Evolutionary conservation across 1,140 invertebrate species (phyloP).

Genomic region (Listronotus bonariensis): DNA sequence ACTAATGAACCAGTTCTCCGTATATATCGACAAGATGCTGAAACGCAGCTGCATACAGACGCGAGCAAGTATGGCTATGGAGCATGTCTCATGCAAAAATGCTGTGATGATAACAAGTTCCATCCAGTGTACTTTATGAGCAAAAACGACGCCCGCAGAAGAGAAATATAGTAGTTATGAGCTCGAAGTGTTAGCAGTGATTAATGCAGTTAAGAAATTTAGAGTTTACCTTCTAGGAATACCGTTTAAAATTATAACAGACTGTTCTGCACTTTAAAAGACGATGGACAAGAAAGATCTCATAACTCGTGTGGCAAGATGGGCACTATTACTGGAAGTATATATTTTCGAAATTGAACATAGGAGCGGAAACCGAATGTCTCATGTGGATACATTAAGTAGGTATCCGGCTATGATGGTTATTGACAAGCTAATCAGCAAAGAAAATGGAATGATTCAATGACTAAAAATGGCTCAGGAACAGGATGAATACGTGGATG

Average conservation of each 20-base stretch:
- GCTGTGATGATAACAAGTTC: conserved; percentile 49
- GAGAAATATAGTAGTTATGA: too few relatives aligned
- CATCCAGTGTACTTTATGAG: conserved; percentile 57
- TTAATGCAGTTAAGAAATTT: too few relatives aligned
- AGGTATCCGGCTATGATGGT: too few relatives aligned
- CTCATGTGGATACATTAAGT: conserved; percentile 57
- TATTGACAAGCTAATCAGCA: too few relatives aligned
- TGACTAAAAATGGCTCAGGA: too few relatives aligned
- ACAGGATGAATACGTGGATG: too few relatives aligned
- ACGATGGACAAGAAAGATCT: conserved; percentile 48
- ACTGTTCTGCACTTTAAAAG: conserved; percentile 43
- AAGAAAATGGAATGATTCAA: too few relatives aligned
- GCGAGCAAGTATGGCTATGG: conserved; percentile 45
- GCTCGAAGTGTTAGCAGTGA: too few relatives aligned
- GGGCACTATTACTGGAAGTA: conserved; percentile 50
- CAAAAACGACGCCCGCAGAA: conserved; percentile 35
- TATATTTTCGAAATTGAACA: conserved; percentile 52
- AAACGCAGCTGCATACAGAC: conserved; percentile 40
- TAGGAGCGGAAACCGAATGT: conserved; percentile 50
- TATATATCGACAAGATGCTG: conserved; percentile 28
- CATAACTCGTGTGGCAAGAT: conserved; percentile 47
- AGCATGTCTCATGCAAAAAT: conserved; percentile 49
- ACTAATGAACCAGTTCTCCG: conserved; percentile 48
- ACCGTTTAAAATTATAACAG: too few relatives aligned
- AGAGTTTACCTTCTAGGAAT: too few relatives aligned